Percentiles rank a stretch among this genome's conserved stretches.
phyloP scores from a whole-genome alignment of 2,797 vertebrate genomes.

The Tangara arthus region DNA sequence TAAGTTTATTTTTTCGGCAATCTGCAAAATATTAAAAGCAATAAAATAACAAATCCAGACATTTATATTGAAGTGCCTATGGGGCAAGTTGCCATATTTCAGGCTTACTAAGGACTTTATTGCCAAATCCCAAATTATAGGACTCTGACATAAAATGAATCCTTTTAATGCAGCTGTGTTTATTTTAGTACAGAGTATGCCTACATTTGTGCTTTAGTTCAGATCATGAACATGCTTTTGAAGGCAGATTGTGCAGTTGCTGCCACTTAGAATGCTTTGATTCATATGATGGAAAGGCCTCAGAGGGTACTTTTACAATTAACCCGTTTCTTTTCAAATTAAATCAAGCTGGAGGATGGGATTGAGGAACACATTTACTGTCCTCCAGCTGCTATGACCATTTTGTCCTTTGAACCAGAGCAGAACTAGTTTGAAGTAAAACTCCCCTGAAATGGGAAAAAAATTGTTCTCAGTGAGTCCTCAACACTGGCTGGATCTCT shows the following conservation, averaged over 20 bases:
- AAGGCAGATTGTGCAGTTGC: neutral
- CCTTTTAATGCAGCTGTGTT: constrained; percentile 12
- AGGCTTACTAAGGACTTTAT: neutral
- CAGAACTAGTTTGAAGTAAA: neutral
- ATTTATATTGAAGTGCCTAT: neutral
- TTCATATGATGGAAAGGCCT: neutral
- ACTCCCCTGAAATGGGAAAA: neutral
- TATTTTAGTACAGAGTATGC: neutral
- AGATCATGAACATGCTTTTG: neutral
- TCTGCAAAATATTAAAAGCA: neutral
- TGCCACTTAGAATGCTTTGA: neutral
- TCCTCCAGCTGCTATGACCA: neutral
- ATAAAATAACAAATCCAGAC: neutral
- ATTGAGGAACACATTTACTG: neutral
- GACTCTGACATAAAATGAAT: neutral
- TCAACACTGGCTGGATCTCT: neutral
- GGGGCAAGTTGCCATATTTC: neutral
- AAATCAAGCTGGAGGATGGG: neutral
- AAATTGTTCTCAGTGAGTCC: neutral
- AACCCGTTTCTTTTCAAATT: neutral
- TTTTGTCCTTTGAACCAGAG: neutral
- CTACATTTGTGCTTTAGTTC: neutral
- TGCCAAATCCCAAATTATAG: neutral
- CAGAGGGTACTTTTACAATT: neutral
- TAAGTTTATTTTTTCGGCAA: neutral